These are phyloP conservation scores for Enhydra lutris DNA, from an alignment of 2,113 vertebrate genomes.

Conservation along the genomic window DNA sequence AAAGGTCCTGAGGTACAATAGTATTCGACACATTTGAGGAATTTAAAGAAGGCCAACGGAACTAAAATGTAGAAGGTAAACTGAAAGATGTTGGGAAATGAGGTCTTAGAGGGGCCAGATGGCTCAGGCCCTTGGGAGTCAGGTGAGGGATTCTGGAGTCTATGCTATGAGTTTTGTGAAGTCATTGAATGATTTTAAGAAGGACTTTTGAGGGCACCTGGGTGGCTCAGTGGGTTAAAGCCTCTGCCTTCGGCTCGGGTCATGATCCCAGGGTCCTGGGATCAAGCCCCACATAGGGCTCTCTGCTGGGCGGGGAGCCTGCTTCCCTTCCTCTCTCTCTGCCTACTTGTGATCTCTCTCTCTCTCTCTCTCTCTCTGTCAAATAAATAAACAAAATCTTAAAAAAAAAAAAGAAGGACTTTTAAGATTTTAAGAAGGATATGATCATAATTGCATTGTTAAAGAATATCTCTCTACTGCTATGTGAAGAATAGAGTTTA, in stretches of 20 bases:
- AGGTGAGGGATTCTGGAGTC: neutral
- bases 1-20: neutral
- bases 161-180: neutral
- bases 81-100: neutral
- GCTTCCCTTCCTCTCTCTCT: no score
- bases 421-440: neutral
- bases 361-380: no score
- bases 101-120: neutral
- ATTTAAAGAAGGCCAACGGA: neutral
- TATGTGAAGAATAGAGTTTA: neutral
- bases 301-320: no score
- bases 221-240: no score
- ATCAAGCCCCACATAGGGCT: no score
- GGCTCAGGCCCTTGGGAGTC: neutral
- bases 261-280: no score
- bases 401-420: no score
- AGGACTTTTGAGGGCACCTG: neutral
- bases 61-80: neutral
- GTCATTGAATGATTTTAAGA: neutral
- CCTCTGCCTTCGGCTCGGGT: no score
- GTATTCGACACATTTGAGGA: neutral
- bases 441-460: neutral
- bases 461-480: neutral
- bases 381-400: no score
- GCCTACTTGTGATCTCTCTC: no score